Evolutionary conservation across 2,113 vertebrate species (phyloP).

Genomic region (Odocoileus hemionus): DNA sequence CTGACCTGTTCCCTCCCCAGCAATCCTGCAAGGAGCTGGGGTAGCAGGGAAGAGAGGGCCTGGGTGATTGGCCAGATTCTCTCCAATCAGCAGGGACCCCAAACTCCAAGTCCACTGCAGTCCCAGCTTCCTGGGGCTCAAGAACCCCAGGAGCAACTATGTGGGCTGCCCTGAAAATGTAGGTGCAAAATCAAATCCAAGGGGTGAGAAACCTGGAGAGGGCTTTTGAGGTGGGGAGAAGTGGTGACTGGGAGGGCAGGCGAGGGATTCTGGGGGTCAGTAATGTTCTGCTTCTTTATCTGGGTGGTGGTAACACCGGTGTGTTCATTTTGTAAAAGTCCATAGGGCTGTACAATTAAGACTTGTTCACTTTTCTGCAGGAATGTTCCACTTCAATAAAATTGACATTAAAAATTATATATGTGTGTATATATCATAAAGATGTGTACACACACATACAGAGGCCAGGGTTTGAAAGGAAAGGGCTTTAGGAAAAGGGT

Average conservation of each 20-base stretch:
- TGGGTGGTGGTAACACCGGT: not conserved
- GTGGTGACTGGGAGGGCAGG: not conserved
- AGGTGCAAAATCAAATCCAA: not conserved
- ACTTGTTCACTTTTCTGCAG: not conserved
- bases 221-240: not conserved
- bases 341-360: not conserved
- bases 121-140: not conserved
- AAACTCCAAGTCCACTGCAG: not conserved
- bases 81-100: not conserved
- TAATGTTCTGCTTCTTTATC: not conserved
- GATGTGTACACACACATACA: not conserved
- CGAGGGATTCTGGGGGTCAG: not conserved
- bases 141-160: not conserved
- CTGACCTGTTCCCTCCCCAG: not conserved
- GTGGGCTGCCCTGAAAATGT: not conserved
- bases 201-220: not conserved
- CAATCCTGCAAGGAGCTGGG: not conserved
- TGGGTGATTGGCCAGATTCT: not conserved
- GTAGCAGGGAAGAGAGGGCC: not conserved
- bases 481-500: not conserved
- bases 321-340: not conserved
- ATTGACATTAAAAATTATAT: conserved; percentile 14
- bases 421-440: not conserved
- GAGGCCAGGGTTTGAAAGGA: not conserved
- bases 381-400: conserved; percentile 29